Evolutionary conservation across 1,140 invertebrate species (phyloP).

Genomic region (Ostrea edulis): DNA sequence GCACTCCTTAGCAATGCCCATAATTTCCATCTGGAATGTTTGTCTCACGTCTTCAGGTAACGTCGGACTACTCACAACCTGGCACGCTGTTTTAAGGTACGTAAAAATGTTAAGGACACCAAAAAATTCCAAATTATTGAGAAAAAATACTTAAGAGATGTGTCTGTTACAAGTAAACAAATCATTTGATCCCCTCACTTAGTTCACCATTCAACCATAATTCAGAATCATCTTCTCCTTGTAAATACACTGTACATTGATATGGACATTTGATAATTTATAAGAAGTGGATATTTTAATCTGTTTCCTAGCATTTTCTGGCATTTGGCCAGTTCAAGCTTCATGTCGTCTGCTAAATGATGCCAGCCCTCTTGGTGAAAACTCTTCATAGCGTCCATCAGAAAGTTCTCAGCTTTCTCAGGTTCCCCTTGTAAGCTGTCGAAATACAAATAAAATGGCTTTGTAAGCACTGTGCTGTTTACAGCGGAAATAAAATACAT

Average conservation of each 20-base stretch:
- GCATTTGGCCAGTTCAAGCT: slow-evolving; percentile 91
- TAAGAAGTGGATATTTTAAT: slow-evolving; percentile 52
- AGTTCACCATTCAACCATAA: too few species aligned
- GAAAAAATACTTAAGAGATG: too few species aligned
- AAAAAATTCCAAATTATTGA: not conserved
- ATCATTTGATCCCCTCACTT: too few species aligned
- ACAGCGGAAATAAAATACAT: too few species aligned
- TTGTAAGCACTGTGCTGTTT: too few species aligned
- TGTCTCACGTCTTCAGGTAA: slow-evolving; percentile 81
- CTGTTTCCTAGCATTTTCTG: slow-evolving; percentile 85
- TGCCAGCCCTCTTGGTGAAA: slow-evolving; percentile 93
- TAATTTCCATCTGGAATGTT: slow-evolving; percentile 79
- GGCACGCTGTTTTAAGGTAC: slow-evolving; percentile 83
- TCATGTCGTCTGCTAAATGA: slow-evolving; percentile 88
- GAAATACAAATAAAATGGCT: not conserved
- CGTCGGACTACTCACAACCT: slow-evolving; percentile 86
- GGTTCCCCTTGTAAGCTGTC: slow-evolving; percentile 87
- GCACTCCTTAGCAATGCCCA: slow-evolving; percentile 56
- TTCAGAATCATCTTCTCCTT: too few species aligned
- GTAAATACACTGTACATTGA: too few species aligned
- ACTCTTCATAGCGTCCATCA: slow-evolving; percentile 91
- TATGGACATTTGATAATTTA: too few species aligned
- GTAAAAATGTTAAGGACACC: not conserved
- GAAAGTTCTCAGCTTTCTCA: slow-evolving; percentile 92
- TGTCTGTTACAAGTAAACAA: too few species aligned